Evolutionary conservation across 2,797 vertebrate species (phyloP).

Genomic region (Babyrousa celebensis): DNA sequence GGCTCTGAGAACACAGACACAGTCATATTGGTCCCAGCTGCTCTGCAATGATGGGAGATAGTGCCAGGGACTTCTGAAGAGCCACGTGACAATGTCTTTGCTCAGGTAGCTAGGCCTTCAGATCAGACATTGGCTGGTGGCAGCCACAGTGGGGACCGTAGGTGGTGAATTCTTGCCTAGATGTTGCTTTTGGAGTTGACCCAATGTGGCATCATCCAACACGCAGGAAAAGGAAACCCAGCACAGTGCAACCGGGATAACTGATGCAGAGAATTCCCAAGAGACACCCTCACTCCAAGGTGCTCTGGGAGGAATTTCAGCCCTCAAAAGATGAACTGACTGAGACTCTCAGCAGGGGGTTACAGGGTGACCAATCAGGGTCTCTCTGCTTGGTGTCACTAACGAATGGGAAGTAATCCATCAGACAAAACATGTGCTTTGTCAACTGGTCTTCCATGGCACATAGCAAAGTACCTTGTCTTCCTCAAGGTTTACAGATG

Average conservation of each 20-base stretch:
- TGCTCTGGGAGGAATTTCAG: neutral
- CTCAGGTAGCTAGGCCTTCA: neutral
- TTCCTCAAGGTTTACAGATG: constrained; percentile 45
- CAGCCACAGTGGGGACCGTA: neutral
- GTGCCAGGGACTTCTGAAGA: neutral
- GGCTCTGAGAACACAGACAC: neutral
- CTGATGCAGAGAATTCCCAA: neutral
- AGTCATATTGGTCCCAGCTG: neutral
- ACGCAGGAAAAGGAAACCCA: neutral
- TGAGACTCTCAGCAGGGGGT: neutral
- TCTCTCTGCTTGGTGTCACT: constrained; percentile 42
- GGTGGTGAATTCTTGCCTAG: neutral
- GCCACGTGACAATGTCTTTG: neutral
- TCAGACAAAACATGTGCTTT: neutral
- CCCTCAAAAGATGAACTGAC: constrained; percentile 19
- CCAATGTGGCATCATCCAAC: neutral
- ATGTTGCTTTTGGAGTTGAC: neutral
- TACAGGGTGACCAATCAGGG: neutral
- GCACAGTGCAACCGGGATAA: neutral
- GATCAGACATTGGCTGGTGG: neutral
- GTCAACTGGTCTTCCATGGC: constrained; percentile 25
- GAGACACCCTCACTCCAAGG: neutral
- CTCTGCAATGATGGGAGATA: neutral
- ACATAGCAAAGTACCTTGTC: neutral
- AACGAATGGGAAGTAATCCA: constrained; percentile 35